Base-by-base conservation (phyloP, 2,888 invertebrate genomes). In the Calameuta pallipes region DNA sequence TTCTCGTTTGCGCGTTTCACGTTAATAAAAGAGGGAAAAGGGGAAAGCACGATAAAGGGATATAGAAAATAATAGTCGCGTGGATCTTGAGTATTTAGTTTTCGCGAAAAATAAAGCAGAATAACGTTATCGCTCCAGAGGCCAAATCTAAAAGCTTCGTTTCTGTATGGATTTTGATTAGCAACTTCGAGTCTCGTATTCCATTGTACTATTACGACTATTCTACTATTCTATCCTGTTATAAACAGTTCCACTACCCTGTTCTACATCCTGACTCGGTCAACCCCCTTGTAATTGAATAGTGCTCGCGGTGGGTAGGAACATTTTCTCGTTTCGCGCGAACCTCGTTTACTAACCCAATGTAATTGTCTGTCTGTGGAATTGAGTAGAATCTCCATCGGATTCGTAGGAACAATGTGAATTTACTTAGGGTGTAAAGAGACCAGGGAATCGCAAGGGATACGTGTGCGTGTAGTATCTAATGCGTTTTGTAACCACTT, bases 1-100 rank as follows among this genome's bases (percentile, higher is more conserved):
- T 89, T 88, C 87, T 76, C 68, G 23, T 56, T 36, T 36, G 73
- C 23, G 71, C 71, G 71, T 56, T 56, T 56, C 15, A 9, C 56
- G 56, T 56, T 56, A 56, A 56, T 15, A 23, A 56, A 56, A 6
- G 23, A 23, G 23, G 23, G 9, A 2, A 23, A 23, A 15, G 0
- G 23, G 9, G 9, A 2, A 23, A 56, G 23, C 23, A 6, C 0
- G 23, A 56, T 56, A 23, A 9, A 56, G 9, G 41, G 9, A 1
- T 9, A 56, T 23, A 23, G 56, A 56, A 56, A 56, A 56, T 23
- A 23, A 56, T 23, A 9, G 23, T 56, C 41, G 41, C 9, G 15
- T 9, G 15, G 2, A 23, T 23, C 56, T 23, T 56, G 56, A 9
- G 56, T 23, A 23, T 23, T 9, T 56, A 56, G 23, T 23, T 23